Conservation (phyloP, 2,113 vertebrate species). For the Carassius carassius region DNA sequence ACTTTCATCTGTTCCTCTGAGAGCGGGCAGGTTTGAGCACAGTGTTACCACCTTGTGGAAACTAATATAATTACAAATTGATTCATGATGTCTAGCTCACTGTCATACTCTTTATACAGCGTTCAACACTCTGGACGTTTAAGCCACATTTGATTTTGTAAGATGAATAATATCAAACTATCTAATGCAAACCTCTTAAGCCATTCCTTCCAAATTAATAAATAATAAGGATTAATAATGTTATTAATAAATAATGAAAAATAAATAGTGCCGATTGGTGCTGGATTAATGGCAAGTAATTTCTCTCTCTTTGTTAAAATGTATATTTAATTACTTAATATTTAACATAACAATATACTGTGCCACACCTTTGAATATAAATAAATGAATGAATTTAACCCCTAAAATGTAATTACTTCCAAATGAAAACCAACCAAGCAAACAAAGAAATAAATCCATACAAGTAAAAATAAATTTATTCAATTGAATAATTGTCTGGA, state of each 20-base stretch:
- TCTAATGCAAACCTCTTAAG: too few species aligned
- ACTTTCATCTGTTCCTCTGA: not conserved
- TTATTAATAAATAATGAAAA: too few species aligned
- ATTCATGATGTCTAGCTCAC: not conserved
- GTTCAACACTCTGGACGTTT: not conserved
- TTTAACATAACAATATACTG: not conserved
- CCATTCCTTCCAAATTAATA: too few species aligned
- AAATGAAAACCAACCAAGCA: too few species aligned
- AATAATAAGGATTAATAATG: too few species aligned
- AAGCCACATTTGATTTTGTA: not conserved
- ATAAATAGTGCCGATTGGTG: too few species aligned
- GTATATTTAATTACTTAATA: not conserved
- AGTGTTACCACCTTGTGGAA: slow-evolving; percentile 24
- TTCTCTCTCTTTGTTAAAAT: too few species aligned
- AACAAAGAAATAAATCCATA: too few species aligned
- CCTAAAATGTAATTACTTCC: not conserved
- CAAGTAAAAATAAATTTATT: too few species aligned
- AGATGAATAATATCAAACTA: not conserved
- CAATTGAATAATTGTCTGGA: not conserved
- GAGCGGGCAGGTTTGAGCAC: not conserved
- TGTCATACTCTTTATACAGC: not conserved
- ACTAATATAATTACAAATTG: not conserved
- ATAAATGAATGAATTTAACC: not conserved
- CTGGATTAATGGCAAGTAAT: too few species aligned
- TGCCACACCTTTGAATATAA: not conserved